Conservation (phyloP, 2,888 invertebrate genomes). For the Plebejus melissa region DNA sequence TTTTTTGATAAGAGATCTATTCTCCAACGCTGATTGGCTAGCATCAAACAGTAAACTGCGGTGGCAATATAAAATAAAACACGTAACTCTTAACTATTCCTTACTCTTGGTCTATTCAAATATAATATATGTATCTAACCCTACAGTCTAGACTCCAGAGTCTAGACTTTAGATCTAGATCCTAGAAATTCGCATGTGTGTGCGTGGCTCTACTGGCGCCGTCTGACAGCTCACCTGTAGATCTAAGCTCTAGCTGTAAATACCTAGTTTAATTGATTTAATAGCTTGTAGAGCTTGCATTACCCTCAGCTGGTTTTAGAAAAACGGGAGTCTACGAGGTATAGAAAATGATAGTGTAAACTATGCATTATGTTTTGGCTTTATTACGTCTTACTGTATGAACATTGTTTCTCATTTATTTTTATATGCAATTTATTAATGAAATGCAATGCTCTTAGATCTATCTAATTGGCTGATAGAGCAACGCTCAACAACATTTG, state of each 20-base stretch:
- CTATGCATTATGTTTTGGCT: background rate
- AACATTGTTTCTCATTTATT: no score
- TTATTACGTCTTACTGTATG: background rate
- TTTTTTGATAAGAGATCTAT: no score
- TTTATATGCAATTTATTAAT: no score
- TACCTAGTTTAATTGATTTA: conserved; percentile 22
- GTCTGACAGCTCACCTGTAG: conserved; percentile 25
- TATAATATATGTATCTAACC: background rate
- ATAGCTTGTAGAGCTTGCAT: conserved; percentile 17
- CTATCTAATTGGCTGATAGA: no score
- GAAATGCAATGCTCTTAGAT: no score
- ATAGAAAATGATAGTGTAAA: background rate
- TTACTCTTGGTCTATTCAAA: no score
- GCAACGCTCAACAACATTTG: no score
- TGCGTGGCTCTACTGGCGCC: conserved; percentile 18
- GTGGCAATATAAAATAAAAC: no score
- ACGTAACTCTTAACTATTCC: no score
- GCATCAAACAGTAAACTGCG: no score
- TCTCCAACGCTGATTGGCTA: no score
- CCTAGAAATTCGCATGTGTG: background rate
- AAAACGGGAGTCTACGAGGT: background rate
- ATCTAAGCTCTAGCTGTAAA: conserved; percentile 26
- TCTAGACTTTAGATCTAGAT: background rate
- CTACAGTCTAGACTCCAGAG: background rate
- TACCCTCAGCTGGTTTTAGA: background rate